phyloP scores from a whole-genome alignment of 1,140 invertebrate species.

The Nylanderia fulva region DNA sequence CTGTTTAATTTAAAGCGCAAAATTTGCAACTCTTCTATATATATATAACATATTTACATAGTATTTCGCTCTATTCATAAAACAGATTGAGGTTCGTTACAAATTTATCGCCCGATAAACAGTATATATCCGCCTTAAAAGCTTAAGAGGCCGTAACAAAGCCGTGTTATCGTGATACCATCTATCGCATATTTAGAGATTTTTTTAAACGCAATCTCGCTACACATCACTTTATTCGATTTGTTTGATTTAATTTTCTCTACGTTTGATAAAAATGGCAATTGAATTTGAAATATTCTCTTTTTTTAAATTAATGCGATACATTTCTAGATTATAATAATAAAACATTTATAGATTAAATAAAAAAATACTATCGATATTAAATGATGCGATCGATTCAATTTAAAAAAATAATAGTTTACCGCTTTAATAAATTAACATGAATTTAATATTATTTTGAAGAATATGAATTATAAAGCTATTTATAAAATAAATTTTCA shows the following conservation, averaged over 20 bases:
- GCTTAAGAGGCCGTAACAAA: slow-evolving; percentile 21
- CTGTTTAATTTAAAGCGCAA: slow-evolving; percentile 34
- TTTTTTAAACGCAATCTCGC: not conserved
- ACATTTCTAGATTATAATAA: not conserved
- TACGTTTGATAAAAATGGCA: not conserved
- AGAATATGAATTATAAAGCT: not conserved
- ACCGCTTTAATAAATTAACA: not conserved
- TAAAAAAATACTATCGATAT: not conserved
- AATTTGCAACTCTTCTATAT: not conserved
- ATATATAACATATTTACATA: not conserved
- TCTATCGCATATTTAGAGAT: slow-evolving; percentile 3
- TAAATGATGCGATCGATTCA: not conserved
- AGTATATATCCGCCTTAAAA: not conserved
- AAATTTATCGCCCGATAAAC: not conserved
- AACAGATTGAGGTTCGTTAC: slow-evolving; percentile 20
- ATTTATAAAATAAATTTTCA: not conserved
- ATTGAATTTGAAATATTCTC: not conserved
- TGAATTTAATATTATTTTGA: not conserved
- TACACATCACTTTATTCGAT: not conserved
- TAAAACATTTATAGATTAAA: not conserved
- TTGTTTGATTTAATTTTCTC: not conserved
- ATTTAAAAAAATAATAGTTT: too few species aligned
- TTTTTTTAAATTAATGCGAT: not conserved
- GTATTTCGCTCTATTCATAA: slow-evolving; percentile 13
- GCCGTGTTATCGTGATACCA: not conserved